Evolutionary conservation across 2,888 invertebrate genomes (phyloP).

Genomic region (Ormyrus nitidulus): DNA sequence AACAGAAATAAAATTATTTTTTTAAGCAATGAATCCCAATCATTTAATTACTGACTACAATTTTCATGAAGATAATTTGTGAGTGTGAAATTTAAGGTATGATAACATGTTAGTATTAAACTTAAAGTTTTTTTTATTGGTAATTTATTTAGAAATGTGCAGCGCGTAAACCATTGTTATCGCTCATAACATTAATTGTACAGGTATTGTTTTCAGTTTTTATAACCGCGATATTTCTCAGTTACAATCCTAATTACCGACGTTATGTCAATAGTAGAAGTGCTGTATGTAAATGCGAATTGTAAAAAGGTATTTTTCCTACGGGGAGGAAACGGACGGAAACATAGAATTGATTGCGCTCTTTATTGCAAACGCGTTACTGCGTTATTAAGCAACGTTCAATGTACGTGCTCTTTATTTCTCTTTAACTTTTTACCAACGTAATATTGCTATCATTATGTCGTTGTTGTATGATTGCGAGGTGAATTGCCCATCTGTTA

Average conservation of each 20-base stretch:
- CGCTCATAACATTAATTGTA: neutral
- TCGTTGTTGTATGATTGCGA: neutral
- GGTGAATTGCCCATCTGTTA: neutral
- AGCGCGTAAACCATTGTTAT: neutral
- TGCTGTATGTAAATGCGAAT: neutral
- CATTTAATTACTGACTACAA: no score
- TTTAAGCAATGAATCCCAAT: no score
- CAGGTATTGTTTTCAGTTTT: neutral
- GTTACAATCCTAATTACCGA: neutral
- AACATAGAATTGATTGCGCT: neutral
- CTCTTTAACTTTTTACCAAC: no score
- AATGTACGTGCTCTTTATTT: no score
- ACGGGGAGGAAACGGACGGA: slow-evolving; percentile 4
- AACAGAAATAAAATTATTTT: no score
- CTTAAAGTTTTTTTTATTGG: no score
- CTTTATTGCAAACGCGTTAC: neutral
- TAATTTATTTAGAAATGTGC: no score
- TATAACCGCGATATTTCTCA: neutral
- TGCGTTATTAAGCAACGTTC: neutral
- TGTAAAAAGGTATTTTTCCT: neutral
- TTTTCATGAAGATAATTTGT: no score
- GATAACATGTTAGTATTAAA: no score
- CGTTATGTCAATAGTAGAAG: slow-evolving; percentile 2
- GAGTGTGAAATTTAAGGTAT: no score
- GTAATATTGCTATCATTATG: no score